A percentile compares a stretch with the other conserved stretches of the same genome.
These are phyloP conservation scores for Galerucella calmariensis DNA, from an alignment of 2,888 invertebrate genomes.

Conservation along the genomic window DNA sequence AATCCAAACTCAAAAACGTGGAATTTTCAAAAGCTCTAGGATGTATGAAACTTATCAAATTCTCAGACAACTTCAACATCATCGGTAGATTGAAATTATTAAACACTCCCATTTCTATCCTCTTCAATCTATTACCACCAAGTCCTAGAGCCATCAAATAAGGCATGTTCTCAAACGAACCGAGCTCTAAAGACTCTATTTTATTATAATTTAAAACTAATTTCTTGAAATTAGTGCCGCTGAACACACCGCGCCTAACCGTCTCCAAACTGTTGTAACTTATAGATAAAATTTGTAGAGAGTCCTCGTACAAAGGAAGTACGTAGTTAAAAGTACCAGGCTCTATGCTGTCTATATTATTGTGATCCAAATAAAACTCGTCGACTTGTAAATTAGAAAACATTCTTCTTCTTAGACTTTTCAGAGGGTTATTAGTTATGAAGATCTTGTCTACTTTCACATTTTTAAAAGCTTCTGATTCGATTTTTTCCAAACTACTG, in stretches of 20 bases:
- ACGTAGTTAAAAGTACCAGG: conserved; percentile 29
- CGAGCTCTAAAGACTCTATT: conserved; percentile 21
- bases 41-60: conserved; percentile 16
- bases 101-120: conserved; percentile 22
- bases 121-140: conserved; percentile 13
- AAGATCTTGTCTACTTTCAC: conserved; percentile 14
- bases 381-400: conserved; percentile 17
- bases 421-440: conserved; percentile 16
- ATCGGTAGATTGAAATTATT: conserved; percentile 19
- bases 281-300: conserved; percentile 22
- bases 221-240: conserved; percentile 28
- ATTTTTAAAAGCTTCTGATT: conserved; percentile 25
- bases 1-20: conserved; percentile 24
- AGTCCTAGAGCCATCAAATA: conserved; percentile 24
- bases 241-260: conserved; percentile 23
- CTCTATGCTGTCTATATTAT: conserved; percentile 22
- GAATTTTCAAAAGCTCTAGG: conserved; percentile 29
- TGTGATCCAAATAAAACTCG: conserved; percentile 22
- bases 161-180: conserved; percentile 28
- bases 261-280: conserved; percentile 17
- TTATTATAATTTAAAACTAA: conserved; percentile 15
- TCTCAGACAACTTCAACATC: conserved; percentile 16
- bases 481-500: conserved; percentile 18
- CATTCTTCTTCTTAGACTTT: conserved; percentile 14
- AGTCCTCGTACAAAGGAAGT: conserved; percentile 15